These are phyloP conservation scores for Maccullochella peelii DNA, from an alignment of 2,113 vertebrate species.

Conservation along the genomic window DNA sequence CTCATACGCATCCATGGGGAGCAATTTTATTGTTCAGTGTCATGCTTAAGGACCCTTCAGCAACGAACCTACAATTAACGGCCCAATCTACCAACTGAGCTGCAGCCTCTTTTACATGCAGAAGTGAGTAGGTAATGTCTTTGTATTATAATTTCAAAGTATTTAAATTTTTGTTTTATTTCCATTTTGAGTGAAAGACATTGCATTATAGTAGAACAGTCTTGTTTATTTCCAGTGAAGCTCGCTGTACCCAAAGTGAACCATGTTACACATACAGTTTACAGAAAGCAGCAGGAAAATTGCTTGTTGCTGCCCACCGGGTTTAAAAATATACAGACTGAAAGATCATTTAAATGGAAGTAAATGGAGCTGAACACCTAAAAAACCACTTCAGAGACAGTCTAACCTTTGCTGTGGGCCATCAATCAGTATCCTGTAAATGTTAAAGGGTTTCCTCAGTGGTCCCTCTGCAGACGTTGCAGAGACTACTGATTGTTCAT, in stretches of 20 bases:
- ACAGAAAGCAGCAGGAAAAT: constrained; percentile 13
- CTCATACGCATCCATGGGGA: too few species aligned
- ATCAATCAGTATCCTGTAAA: background rate
- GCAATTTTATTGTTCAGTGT: too few species aligned
- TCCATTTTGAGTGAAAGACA: background rate
- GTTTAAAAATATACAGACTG: constrained; percentile 21
- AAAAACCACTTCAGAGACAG: constrained; percentile 24
- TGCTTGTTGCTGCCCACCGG: background rate
- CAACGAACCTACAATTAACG: too few species aligned
- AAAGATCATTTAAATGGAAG: constrained; percentile 32
- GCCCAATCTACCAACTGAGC: too few species aligned
- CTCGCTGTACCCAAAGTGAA: background rate
- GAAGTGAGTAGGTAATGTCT: too few species aligned
- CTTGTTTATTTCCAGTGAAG: background rate
- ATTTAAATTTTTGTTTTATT: background rate
- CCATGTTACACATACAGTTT: constrained; percentile 7
- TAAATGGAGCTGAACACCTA: constrained; percentile 14
- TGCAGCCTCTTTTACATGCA: too few species aligned
- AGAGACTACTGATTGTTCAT: constrained; percentile 13
- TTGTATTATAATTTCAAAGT: too few species aligned
- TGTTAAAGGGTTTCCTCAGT: constrained; percentile 3
- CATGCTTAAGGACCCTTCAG: too few species aligned
- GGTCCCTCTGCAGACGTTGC: background rate
- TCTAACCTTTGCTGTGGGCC: constrained; percentile 17
- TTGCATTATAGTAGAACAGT: background rate